Conservation (phyloP, 1,140 invertebrate species). For the Drosophila saltans region DNA sequence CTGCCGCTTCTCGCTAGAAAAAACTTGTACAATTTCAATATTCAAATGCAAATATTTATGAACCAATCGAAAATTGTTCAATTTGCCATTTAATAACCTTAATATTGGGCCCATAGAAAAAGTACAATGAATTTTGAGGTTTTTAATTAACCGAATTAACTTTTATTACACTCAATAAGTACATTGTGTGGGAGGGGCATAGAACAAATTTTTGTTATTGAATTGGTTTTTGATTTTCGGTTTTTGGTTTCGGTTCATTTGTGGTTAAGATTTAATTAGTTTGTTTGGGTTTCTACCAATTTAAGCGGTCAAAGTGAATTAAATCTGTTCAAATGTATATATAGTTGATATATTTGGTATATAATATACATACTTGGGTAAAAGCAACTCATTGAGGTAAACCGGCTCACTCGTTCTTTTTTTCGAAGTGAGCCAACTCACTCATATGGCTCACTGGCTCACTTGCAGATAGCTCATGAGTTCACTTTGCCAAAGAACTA, state of each 20-base stretch:
- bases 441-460: too few species aligned
- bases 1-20: background rate
- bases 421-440: too few species aligned
- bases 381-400: too few species aligned
- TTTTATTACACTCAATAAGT: slow-evolving; percentile 7
- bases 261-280: slow-evolving; percentile 9
- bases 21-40: background rate
- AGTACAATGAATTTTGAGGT: background rate
- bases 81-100: background rate
- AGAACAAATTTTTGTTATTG: background rate
- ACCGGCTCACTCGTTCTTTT: too few species aligned
- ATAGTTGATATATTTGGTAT: background rate
- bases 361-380: too few species aligned
- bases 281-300: background rate
- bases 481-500: too few species aligned
- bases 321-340: background rate
- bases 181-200: background rate
- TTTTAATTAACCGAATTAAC: slow-evolving; percentile 13
- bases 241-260: background rate
- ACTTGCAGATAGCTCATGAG: too few species aligned
- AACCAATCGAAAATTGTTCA: slow-evolving; percentile 3
- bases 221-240: background rate
- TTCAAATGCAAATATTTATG: slow-evolving; percentile 10
- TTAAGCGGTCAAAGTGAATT: background rate
- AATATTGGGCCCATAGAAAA: background rate